Base-by-base conservation (phyloP, 2,113 vertebrate species). In the Phyllostomus hastatus region DNA sequence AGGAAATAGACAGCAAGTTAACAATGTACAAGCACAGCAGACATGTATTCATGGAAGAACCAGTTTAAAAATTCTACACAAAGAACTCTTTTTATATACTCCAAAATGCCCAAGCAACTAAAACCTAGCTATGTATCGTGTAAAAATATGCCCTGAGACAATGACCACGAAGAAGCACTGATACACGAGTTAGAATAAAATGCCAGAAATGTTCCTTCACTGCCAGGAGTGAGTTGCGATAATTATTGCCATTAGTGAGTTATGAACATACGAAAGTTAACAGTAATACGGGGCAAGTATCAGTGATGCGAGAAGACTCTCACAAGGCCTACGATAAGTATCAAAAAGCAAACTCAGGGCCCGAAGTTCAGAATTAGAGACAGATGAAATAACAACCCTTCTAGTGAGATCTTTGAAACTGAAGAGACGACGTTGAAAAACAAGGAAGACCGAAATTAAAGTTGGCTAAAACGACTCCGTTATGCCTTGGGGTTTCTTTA, bases 291-390 rank as follows among this genome's bases (percentile, higher is more conserved):
- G 93, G 28, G 33, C 67, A 84, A 72, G 50, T 50, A n/a, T 81
- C 64, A 61, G 46, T 31, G n/a, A 50, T 91, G 24, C 24, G 64
- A 52, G 72, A 46, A 80, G 43, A 80, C 5, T 80, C 41, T 83
- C 70, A 57, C 15, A 57, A 75, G 38, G 52, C 72, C 6, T 50
- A 10, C 52, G 78, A 81, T 76, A 82, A 84, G n/a, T 72, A 67
- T 81, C 54, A 91, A 46, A 20, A 78, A 72, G 66, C 15, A 76
- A 43, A 80, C 14, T 85, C 67, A 89, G 82, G 76, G 83, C 59
- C 88, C 78, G 78, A 88, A 97, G 41, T 43, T 64, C 28, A 38
- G 78, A 85, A 91, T 90, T 80, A 93, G 67, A 96, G 86, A 85
- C 46, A 89, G 72, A 78, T 96, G 78, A 91, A 90, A 95, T 64